Conservation (phyloP, 2,888 invertebrate species). For the Pharmacophagus antenor region DNA sequence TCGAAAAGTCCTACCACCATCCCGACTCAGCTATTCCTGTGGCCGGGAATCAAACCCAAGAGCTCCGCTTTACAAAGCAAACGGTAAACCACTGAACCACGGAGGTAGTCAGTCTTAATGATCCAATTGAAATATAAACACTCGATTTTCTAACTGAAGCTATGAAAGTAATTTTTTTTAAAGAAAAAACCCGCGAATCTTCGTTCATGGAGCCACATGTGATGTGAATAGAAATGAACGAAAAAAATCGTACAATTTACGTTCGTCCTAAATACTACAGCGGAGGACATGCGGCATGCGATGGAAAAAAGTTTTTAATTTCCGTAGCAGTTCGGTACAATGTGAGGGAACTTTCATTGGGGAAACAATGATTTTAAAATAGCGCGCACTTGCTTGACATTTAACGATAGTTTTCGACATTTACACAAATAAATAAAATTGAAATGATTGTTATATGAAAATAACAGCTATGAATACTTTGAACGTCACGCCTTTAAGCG, state of each 20-base stretch:
- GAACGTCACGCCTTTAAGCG: no score
- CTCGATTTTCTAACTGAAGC: neutral
- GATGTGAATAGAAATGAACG: constrained; percentile 12
- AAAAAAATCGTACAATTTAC: constrained; percentile 23
- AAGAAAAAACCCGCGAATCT: constrained; percentile 5
- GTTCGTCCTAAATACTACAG: constrained; percentile 24
- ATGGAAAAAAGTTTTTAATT: constrained; percentile 22
- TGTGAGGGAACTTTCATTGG: constrained; percentile 4
- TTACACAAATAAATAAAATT: no score
- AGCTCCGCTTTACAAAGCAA: no score
- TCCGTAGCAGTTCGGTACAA: constrained; percentile 10
- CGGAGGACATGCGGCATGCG: constrained; percentile 4
- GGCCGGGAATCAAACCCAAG: no score
- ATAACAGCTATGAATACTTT: no score
- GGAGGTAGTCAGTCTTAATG: no score
- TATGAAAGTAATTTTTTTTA: neutral
- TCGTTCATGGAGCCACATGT: neutral
- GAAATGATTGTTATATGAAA: no score
- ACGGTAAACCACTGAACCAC: no score
- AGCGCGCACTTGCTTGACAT: neutral
- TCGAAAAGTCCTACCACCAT: no score
- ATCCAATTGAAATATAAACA: neutral
- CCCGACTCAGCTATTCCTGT: no score
- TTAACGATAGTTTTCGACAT: neutral
- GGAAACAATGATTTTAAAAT: neutral